phyloP scores from a whole-genome alignment of 2,113 vertebrate genomes.

The Crotophaga sulcirostris region DNA sequence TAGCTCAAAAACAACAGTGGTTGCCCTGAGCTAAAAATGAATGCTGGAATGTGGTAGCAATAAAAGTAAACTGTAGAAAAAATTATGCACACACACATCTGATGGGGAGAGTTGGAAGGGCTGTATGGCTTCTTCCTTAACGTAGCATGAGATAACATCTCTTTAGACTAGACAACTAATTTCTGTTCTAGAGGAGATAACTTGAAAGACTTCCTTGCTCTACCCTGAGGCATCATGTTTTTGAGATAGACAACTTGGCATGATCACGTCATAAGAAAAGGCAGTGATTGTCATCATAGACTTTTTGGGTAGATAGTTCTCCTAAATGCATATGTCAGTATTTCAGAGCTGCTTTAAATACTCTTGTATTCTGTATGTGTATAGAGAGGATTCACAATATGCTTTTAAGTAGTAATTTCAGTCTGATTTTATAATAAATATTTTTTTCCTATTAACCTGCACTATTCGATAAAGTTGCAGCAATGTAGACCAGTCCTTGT shows the following conservation, averaged over 20 bases:
- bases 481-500: background rate
- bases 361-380: background rate
- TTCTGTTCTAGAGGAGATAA: constrained; percentile 46
- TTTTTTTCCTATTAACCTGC: background rate
- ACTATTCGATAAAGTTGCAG: background rate
- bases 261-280: constrained; percentile 29
- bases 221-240: constrained; percentile 47
- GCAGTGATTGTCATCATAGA: constrained; percentile 21
- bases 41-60: constrained; percentile 46
- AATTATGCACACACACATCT: constrained; percentile 32
- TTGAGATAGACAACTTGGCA: constrained; percentile 47
- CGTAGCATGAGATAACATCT: constrained; percentile 14
- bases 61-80: constrained; percentile 62
- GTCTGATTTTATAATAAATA: background rate
- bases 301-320: constrained; percentile 17
- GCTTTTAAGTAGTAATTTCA: background rate
- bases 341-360: background rate
- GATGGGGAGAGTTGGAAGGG: constrained; percentile 14
- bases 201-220: constrained; percentile 41
- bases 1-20: constrained; percentile 46
- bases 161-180: constrained; percentile 51
- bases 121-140: constrained; percentile 9
- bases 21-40: constrained; percentile 61
- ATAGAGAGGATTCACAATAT: background rate
- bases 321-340: background rate